Evolutionary conservation across 2,888 invertebrate genomes (phyloP).

Genomic region (Cacoxenus indagator): DNA sequence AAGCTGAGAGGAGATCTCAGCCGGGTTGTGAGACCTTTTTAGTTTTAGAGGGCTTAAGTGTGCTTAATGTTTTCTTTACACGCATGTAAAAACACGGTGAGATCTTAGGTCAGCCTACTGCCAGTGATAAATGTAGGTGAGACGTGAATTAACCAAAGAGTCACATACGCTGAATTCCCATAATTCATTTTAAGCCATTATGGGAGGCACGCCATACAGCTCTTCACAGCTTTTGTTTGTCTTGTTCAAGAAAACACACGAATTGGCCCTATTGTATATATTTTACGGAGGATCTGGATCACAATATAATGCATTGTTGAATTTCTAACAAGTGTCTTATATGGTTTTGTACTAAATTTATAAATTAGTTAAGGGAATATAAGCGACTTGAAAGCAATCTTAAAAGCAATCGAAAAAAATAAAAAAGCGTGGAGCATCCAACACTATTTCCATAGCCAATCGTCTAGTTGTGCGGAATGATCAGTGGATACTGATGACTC

Average conservation of each 20-base stretch:
- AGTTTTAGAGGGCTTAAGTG: slow-evolving; percentile 49
- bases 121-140: slow-evolving; percentile 34
- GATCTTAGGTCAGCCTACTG: not conserved
- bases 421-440: too few relatives aligned
- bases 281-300: too few relatives aligned
- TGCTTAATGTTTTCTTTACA: slow-evolving; percentile 60
- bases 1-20: not conserved
- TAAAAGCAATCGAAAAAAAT: too few relatives aligned
- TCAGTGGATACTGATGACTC: too few relatives aligned
- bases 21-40: slow-evolving; percentile 36
- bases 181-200: slow-evolving; percentile 60
- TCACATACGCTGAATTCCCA: slow-evolving; percentile 58
- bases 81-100: slow-evolving; percentile 35
- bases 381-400: too few relatives aligned
- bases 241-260: not conserved
- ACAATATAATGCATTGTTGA: too few relatives aligned
- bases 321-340: too few relatives aligned
- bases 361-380: too few relatives aligned
- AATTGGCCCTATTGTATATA: slow-evolving; percentile 13
- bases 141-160: slow-evolving; percentile 4
- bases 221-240: not conserved
- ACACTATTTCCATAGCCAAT: too few relatives aligned
- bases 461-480: too few relatives aligned
- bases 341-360: too few relatives aligned
- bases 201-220: not conserved